Base-by-base conservation (phyloP, 35 echinoderm and acorn worm genomes). In the Heliocidaris erythrogramma region DNA sequence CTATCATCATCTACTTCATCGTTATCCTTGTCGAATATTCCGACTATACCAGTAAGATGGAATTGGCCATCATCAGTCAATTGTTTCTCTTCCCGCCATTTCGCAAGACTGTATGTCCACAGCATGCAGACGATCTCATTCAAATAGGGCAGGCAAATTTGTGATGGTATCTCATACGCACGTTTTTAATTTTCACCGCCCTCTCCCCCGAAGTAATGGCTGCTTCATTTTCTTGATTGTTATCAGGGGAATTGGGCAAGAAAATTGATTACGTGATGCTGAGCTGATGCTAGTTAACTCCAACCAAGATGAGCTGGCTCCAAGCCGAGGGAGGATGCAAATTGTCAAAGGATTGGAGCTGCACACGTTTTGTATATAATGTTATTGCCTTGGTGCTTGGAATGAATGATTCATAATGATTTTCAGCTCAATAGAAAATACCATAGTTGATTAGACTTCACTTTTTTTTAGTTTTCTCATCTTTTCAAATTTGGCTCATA, bases 151-250 rank as follows among this genome's bases (percentile, higher is more conserved):
- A 48, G 12, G 30, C 87, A 89, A 89, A 89, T 89, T 89, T 89
- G 31, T 89, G 31, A 89, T 89, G 31, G 18, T 48, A 89, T 89
- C 87, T 32, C 31, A 32, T 32, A 12, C 5, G 87, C 87, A 89
- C 87, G 87, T 89, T 89, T 89, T 89, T 89, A 89, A 89, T 89
- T 89, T 89, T 48, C 65, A 78, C 65, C 65, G 65, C 65, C 31
- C 87, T 89, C 87, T 32, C 24, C 87, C 87, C 31, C 32, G 87
- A 89, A 89, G 87, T 32, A 89, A 89, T 89, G 87, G 9, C 87
- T 48, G 87, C 87, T 47, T 89, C 87, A 89, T 48, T 47, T 89
- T 48, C 31, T 32, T 48, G 87, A 89, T 89, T 5, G 87, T 89
- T 89, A 89, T 89, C 87, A 47, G 47, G 87, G 87, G 87, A 89